These are phyloP conservation scores for Gracilinanus agilis DNA, from an alignment of 2,113 vertebrate species.

Conservation along the genomic window DNA sequence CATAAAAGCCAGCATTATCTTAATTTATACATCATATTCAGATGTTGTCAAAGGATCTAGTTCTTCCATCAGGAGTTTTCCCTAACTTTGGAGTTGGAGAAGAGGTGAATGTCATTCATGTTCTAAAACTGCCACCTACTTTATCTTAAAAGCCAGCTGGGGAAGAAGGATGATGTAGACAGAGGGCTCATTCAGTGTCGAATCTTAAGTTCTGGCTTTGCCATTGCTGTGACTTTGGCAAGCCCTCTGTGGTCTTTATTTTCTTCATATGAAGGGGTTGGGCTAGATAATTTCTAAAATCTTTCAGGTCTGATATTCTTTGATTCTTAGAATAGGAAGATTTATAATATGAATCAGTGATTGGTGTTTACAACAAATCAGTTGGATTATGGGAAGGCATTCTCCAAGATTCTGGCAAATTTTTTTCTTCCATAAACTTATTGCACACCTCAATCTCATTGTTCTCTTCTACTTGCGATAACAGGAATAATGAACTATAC, in stretches of 20 bases:
- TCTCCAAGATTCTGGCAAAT: background rate
- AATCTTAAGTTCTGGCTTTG: background rate
- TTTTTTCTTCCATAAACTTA: background rate
- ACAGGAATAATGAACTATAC: background rate
- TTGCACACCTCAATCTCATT: background rate
- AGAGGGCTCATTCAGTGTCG: background rate
- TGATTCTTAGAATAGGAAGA: background rate
- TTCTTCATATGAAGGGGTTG: background rate
- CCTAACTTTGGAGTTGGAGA: background rate
- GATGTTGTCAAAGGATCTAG: background rate
- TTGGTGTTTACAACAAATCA: background rate
- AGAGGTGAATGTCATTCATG: background rate
- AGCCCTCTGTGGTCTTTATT: background rate
- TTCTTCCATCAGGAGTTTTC: background rate
- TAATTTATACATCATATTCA: background rate
- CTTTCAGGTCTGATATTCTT: background rate
- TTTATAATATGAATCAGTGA: background rate
- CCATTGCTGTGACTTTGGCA: background rate
- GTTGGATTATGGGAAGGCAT: background rate
- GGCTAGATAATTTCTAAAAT: background rate
- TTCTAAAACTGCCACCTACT: background rate
- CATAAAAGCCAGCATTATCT: background rate
- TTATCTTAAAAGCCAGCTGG: background rate
- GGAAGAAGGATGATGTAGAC: background rate
- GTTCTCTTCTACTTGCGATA: background rate